phyloP scores from a whole-genome alignment of 2,797 vertebrate species.

The Scomberomorus guttatus region DNA sequence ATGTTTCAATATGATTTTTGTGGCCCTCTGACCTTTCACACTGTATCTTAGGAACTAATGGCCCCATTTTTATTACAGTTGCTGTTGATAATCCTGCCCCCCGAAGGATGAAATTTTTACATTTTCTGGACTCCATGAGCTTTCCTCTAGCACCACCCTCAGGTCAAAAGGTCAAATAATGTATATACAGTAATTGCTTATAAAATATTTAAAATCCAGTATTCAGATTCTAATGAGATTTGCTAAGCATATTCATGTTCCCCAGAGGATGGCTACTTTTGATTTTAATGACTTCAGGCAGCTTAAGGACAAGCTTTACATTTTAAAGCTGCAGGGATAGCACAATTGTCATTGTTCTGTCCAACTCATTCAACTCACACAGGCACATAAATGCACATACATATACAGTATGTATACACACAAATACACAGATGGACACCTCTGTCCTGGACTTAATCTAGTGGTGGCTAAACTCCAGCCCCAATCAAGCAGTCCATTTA shows the following conservation, averaged over 20 bases:
- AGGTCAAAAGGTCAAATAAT: neutral
- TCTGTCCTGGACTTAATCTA: slow-evolving; percentile 31
- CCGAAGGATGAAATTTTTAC: neutral
- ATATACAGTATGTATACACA: neutral
- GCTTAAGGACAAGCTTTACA: neutral
- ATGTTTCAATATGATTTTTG: too few relatives aligned
- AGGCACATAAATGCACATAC: neutral
- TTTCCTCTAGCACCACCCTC: too few relatives aligned
- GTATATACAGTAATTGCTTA: too few relatives aligned
- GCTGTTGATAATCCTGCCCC: neutral
- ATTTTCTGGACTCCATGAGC: neutral
- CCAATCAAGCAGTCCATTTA: slow-evolving; percentile 79
- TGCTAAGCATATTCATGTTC: too few relatives aligned
- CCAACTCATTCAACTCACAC: neutral
- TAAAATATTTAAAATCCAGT: too few relatives aligned
- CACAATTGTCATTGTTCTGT: neutral
- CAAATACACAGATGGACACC: slow-evolving; percentile 1
- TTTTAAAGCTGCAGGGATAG: neutral
- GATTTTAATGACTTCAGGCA: neutral
- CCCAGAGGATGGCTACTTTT: too few relatives aligned
- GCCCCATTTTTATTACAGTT: neutral
- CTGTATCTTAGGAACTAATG: neutral
- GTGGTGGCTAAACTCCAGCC: slow-evolving; percentile 60
- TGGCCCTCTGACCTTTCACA: neutral
- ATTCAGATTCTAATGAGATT: neutral